Evolutionary conservation across 2,113 vertebrate genomes (phyloP), one percentile per base, ranked within the genome.

Genomic region (Marmota monax): DNA sequence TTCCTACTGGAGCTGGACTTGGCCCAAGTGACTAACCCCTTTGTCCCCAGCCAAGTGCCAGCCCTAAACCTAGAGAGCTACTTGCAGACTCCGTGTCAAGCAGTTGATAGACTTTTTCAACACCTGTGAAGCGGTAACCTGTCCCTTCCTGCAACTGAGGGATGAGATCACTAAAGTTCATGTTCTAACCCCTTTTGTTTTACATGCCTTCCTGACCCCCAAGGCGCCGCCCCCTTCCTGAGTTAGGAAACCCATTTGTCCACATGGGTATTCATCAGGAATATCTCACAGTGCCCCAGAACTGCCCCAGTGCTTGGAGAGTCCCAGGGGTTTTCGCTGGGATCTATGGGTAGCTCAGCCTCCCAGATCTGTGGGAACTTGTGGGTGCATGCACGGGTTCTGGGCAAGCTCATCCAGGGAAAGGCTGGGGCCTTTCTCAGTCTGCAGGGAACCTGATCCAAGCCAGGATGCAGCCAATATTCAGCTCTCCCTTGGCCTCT

Each of bases 321-420:
- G 16, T 3, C n/a, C 79, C 32, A 9, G 18, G 12, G 27, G 23
- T 56, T 65, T 82, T 70, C 6, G 25, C 72, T 91, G 23, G 45
- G 82, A 53, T 61, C 58, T 58, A 5, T 5, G 86, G 53, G 45
- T 53, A 34, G 56, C 56, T 58, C 7, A 91, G 42, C 45, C 42
- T 84, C 70, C 22, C n/a, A 56, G 32, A 56, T 32, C 92, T 13
- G 4, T 72, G 63, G 70, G 32, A 78, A 53, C 39, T 34, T 9
- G 5, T 69, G 77, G 51, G 6, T 23, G 13, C 34, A 11, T 48
- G n/a, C 69, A 0, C 9, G 20, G 37, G 1, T 45, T 1, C 42
- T 12, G 9, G 11, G 29, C 2, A 5, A 8, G 1, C 27, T 69
- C 51, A 14, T 17, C 42, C 12, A 1, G 32, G 73, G 76, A 34